These are phyloP conservation scores for Delichon dasypus DNA, from an alignment of 2,797 vertebrate species.

Conservation along the genomic window DNA sequence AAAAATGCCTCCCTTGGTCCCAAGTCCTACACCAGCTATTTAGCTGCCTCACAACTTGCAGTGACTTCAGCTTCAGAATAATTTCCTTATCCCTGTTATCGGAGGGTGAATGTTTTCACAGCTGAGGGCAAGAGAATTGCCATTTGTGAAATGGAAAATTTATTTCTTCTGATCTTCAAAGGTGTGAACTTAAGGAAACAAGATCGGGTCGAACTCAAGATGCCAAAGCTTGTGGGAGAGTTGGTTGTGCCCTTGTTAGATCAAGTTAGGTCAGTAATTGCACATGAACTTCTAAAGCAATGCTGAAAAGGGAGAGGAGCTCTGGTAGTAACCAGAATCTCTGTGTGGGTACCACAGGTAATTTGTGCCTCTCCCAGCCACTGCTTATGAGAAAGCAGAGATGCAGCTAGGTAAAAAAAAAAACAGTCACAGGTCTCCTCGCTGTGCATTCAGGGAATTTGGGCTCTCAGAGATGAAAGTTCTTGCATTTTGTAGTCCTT, in stretches of 20 bases:
- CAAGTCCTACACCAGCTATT: not conserved
- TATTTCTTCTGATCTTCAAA: not conserved
- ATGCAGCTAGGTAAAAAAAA: not conserved
- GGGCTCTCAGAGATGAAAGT: not conserved
- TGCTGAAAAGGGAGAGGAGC: not conserved
- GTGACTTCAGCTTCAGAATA: not conserved
- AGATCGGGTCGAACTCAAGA: not conserved
- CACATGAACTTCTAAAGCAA: fast-evolving
- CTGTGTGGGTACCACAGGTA: not conserved
- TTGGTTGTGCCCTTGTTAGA: not conserved
- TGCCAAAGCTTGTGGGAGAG: not conserved
- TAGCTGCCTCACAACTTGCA: not conserved
- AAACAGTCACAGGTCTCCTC: not conserved
- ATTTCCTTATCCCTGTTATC: not conserved
- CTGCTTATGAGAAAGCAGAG: not conserved
- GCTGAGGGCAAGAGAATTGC: not conserved
- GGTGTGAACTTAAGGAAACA: not conserved
- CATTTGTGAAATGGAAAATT: not conserved
- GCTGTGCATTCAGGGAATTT: fast-evolving
- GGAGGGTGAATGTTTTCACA: not conserved
- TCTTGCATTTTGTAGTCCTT: not conserved
- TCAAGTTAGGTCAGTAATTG: not conserved
- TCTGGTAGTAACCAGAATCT: not conserved
- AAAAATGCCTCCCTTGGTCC: not conserved
- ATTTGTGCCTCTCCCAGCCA: not conserved